These are phyloP conservation scores for Tethea ocularis DNA, from an alignment of 2,888 invertebrate species.

Conservation along the genomic window DNA sequence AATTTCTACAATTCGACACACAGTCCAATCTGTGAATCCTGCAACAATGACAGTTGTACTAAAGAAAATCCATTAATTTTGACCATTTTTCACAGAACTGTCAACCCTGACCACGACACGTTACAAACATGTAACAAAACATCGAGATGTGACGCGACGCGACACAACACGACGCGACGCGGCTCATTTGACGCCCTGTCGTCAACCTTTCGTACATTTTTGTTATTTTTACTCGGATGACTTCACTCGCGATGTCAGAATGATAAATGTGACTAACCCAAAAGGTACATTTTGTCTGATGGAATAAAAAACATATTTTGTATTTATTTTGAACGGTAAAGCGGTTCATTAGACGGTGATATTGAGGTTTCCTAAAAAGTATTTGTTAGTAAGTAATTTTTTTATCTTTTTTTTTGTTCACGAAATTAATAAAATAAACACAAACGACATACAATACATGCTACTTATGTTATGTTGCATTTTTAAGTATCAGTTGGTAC, in stretches of 20 bases:
- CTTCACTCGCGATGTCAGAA: neutral
- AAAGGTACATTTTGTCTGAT: constrained; percentile 14
- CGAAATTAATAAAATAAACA: too few relatives aligned
- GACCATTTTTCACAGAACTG: neutral
- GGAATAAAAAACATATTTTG: constrained; percentile 14
- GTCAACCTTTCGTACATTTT: neutral
- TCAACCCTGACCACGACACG: neutral
- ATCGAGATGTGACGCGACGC: neutral
- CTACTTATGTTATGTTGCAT: too few relatives aligned
- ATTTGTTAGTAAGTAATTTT: too few relatives aligned
- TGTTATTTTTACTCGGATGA: constrained; percentile 1
- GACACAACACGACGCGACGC: neutral
- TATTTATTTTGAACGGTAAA: constrained; percentile 20
- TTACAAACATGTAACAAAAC: neutral
- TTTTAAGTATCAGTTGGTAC: too few relatives aligned
- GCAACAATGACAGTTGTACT: neutral
- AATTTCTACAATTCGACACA: neutral
- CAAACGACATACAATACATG: too few relatives aligned
- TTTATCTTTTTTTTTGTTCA: too few relatives aligned
- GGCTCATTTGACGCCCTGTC: constrained; percentile 2
- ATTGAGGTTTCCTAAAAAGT: neutral
- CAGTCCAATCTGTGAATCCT: neutral
- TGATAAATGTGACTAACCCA: neutral
- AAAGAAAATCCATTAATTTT: neutral
- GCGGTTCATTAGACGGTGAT: neutral